Evolutionary conservation across 2,113 vertebrate genomes (phyloP).

Genomic region (Nothoprocta pentlandii): DNA sequence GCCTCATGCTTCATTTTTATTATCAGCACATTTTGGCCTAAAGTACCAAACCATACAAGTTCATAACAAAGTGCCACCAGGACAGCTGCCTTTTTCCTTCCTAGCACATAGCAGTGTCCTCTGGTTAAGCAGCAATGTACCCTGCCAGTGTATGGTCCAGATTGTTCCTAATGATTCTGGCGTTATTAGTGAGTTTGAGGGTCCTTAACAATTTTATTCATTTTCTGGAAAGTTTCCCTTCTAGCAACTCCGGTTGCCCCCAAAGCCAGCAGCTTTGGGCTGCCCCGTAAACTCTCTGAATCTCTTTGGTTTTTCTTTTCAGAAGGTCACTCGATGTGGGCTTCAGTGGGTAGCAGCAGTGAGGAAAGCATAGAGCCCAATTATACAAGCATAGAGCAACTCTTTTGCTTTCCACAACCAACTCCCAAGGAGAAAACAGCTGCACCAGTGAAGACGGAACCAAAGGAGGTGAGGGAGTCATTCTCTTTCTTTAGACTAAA

Average conservation of each 20-base stretch:
- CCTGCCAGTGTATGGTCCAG: background rate
- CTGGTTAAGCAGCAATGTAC: background rate
- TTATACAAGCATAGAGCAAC: slow-evolving; percentile 93
- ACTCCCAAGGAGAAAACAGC: slow-evolving; percentile 85
- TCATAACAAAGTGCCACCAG: background rate
- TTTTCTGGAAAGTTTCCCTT: background rate
- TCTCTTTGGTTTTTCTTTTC: slow-evolving; percentile 11
- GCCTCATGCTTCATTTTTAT: background rate
- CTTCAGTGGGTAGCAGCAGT: slow-evolving; percentile 76
- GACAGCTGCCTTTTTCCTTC: background rate
- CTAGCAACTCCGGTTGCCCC: background rate
- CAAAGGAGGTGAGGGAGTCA: slow-evolving; percentile 86
- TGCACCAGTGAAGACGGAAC: slow-evolving; percentile 85
- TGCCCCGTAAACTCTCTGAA: background rate
- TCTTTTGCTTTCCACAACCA: slow-evolving; percentile 90
- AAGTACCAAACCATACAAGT: background rate
- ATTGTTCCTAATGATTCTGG: background rate
- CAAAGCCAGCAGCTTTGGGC: background rate
- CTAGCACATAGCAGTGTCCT: background rate
- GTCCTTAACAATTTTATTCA: background rate
- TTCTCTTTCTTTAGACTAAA: background rate
- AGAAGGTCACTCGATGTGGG: slow-evolving; percentile 93
- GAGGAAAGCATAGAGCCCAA: slow-evolving; percentile 83
- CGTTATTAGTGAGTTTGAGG: background rate
- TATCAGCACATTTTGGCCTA: background rate